phyloP scores from a whole-genome alignment of 2,113 vertebrate species.

The Plestiodon gilberti region DNA sequence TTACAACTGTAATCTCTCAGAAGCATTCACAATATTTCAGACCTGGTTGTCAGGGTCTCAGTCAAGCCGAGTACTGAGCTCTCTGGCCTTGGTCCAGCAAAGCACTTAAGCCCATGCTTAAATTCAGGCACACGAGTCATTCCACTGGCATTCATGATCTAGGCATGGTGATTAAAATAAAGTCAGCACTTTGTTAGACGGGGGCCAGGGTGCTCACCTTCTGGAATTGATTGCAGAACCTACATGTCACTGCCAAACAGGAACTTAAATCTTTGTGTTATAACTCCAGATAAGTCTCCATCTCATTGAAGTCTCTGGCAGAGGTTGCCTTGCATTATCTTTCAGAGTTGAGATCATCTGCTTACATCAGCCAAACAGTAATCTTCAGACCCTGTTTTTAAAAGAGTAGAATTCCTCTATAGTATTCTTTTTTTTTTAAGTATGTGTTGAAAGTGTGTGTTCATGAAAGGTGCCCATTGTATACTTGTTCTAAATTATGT shows the following conservation, averaged over 20 bases:
- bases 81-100: conserved; percentile 33
- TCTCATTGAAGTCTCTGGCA: conserved; percentile 15
- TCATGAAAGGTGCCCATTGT: background rate
- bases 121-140: conserved; percentile 30
- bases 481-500: background rate
- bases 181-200: conserved; percentile 9
- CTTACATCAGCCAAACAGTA: conserved; percentile 6
- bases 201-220: conserved; percentile 21
- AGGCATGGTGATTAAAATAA: conserved; percentile 30
- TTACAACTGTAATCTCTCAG: background rate
- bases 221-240: conserved; percentile 17
- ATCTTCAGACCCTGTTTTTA: background rate
- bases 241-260: background rate
- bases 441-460: background rate
- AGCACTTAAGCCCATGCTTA: conserved; percentile 35
- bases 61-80: conserved; percentile 4
- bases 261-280: conserved; percentile 21
- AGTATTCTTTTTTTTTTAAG: background rate
- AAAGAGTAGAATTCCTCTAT: background rate
- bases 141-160: conserved; percentile 28
- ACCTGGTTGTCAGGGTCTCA: background rate
- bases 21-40: conserved; percentile 20
- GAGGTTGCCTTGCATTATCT: background rate
- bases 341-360: background rate
- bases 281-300: conserved; percentile 18